These are phyloP conservation scores for Eumaeus atala DNA, from an alignment of 1,140 invertebrate species.

Conservation along the genomic window DNA sequence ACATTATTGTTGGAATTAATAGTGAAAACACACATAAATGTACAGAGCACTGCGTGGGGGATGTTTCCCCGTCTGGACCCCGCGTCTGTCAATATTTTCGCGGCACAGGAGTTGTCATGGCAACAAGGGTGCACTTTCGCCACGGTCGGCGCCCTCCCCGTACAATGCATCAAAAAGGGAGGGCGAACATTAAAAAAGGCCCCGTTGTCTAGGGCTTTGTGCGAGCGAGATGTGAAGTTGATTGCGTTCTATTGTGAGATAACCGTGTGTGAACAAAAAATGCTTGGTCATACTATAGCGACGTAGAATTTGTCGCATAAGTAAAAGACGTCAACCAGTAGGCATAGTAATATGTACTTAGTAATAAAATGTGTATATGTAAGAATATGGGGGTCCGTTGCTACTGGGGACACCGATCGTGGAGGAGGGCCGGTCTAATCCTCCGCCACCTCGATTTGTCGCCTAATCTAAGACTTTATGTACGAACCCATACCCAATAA, in stretches of 20 bases:
- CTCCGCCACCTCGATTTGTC: too few relatives aligned
- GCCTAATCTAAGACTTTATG: too few relatives aligned
- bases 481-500: too few relatives aligned
- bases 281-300: background rate
- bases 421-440: too few relatives aligned
- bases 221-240: slow-evolving; percentile 38
- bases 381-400: too few relatives aligned
- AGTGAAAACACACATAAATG: slow-evolving; percentile 51
- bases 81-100: slow-evolving; percentile 62
- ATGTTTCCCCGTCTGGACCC: slow-evolving; percentile 45
- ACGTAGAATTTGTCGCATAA: too few relatives aligned
- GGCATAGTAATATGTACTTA: background rate
- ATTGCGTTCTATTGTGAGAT: slow-evolving; percentile 26
- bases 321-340: too few relatives aligned
- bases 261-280: slow-evolving; percentile 26
- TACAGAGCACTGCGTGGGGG: slow-evolving; percentile 28
- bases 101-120: slow-evolving; percentile 63
- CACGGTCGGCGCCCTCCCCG: slow-evolving; percentile 58
- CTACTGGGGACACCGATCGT: too few relatives aligned
- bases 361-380: too few relatives aligned
- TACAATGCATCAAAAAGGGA: slow-evolving; percentile 58
- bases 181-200: slow-evolving; percentile 54
- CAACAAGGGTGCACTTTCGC: slow-evolving; percentile 58
- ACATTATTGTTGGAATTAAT: slow-evolving; percentile 50
- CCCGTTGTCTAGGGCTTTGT: slow-evolving; percentile 51